A percentile compares a stretch with the other conserved stretches of the same genome.
phyloP scores from a whole-genome alignment of 2,113 vertebrate species.

The Amia ocellicauda region DNA sequence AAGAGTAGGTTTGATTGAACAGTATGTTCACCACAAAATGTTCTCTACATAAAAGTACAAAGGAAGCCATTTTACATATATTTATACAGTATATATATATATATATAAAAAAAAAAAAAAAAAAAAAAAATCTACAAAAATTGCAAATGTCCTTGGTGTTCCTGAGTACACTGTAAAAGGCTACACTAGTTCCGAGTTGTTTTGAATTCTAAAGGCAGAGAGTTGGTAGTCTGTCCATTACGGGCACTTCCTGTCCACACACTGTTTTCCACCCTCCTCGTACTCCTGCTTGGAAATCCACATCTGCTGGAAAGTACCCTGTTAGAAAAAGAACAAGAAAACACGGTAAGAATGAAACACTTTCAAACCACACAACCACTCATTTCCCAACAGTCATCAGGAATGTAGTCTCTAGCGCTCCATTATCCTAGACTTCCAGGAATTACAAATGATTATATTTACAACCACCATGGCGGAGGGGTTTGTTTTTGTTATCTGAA shows the following conservation, averaged over 20 bases:
- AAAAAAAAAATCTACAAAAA: slow-evolving; percentile 40
- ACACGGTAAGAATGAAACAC: too few species aligned
- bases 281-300: slow-evolving; percentile 99
- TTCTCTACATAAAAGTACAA: slow-evolving; percentile 28
- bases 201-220: slow-evolving; percentile 13
- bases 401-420: too few species aligned
- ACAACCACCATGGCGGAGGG: too few species aligned
- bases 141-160: slow-evolving; percentile 39
- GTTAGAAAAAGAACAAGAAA: slow-evolving; percentile 28
- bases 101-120: slow-evolving; percentile 25
- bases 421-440: too few species aligned
- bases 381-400: too few species aligned
- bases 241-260: slow-evolving; percentile 96
- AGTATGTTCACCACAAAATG: slow-evolving; percentile 2
- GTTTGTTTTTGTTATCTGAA: too few species aligned
- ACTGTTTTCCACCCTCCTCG: slow-evolving; percentile 97
- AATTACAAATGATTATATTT: too few species aligned
- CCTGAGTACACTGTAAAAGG: slow-evolving; percentile 53
- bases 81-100: slow-evolving; percentile 16
- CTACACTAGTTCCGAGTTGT: slow-evolving; percentile 26
- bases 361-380: too few species aligned
- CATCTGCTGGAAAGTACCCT: slow-evolving; percentile 99
- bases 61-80: slow-evolving; percentile 29
- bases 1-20: not conserved
- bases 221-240: slow-evolving; percentile 53